Base-by-base conservation (phyloP, 2,888 invertebrate genomes). In the Oconnorella tubifera region DNA sequence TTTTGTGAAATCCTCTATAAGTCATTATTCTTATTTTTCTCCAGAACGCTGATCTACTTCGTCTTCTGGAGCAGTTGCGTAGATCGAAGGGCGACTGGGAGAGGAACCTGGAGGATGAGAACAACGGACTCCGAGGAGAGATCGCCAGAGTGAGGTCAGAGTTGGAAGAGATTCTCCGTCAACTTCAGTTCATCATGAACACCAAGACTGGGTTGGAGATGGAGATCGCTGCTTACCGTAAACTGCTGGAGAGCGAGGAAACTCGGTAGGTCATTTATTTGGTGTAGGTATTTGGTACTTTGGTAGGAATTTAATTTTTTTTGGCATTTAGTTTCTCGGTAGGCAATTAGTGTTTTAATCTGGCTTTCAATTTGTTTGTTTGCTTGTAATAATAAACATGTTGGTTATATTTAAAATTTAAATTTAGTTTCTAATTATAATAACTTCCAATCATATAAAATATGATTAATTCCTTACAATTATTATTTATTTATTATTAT, bases 181-280 rank as follows among this genome's bases (percentile, higher is more conserved):
- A 83, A 62, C 77, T 84, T 32, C 83, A 83, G 77, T 62, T 64
- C 19, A 62, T 76, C 25, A 69, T 75, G 67, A 84, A 85, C 74
- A 83, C 83, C 73, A 85, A 85, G 72, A 82, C 85, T 65, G 83
- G 83, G 25, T 76, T 85, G 65, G 85, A 85, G 76, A 82, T 85
- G 60, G 85, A 85, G 75, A 85, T 85, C 70, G 84, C 84, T 70
- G 85, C 85, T 69, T 85, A 85, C 81, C 78, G 85, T 66, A 85
- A 85, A 73, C 81, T 85, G 75, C 76, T 85, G 71, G 85, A 85
- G 74, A 82, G 84, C 59, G 85, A 85, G 72, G 85, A 85, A 76
- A 83, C 80, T 76, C 80, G 84, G 82, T 82, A 6, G 25, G 55
- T 28, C n/a, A n/a, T n/a, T n/a, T n/a, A n/a, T n/a, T n/a, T n/a